Evolutionary conservation across 64 coral and sea anemone species (phyloP).

Genomic region (Montipora efflorescens): DNA sequence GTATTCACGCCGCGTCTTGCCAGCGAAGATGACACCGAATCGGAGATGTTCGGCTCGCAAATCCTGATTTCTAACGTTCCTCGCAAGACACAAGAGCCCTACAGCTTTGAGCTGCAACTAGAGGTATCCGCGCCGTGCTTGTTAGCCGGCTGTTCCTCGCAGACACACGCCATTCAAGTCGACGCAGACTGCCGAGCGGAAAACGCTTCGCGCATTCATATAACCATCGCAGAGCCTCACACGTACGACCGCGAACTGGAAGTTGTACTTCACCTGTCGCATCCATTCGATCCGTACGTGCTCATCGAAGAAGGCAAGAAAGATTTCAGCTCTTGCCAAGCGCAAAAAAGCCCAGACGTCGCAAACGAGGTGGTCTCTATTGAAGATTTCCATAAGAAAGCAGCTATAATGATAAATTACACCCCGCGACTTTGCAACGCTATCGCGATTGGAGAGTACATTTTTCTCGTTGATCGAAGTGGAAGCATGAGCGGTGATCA

Average conservation of each 20-base stretch:
- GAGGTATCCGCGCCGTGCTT: conserved; percentile 81
- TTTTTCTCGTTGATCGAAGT: conserved; percentile 97
- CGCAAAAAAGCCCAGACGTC: not conserved
- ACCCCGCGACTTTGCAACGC: conserved; percentile 66
- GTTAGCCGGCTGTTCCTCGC: conserved; percentile 89
- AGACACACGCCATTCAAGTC: conserved; percentile 91
- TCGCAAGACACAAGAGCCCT: conserved; percentile 73
- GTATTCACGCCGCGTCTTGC: conserved; percentile 87
- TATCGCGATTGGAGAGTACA: conserved; percentile 71
- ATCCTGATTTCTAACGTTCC: conserved; percentile 78
- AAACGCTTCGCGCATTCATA: conserved; percentile 84
- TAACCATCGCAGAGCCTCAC: conserved; percentile 90
- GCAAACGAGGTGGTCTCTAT: conserved; percentile 42
- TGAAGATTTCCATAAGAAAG: conserved; percentile 81
- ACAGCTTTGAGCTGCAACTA: conserved; percentile 84
- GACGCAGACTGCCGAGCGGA: conserved; percentile 89
- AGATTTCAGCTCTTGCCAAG: not conserved
- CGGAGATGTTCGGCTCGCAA: conserved; percentile 72
- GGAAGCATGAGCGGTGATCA: conserved; percentile 96
- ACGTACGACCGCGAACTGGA: conserved; percentile 85
- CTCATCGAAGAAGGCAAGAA: conserved; percentile 93
- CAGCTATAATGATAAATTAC: conserved; percentile 81
- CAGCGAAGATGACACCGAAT: conserved; percentile 26
- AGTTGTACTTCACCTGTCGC: conserved; percentile 82
- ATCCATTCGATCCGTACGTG: conserved; percentile 89